Base-by-base conservation (phyloP, 2,888 invertebrate species). In the Mantis religiosa region DNA sequence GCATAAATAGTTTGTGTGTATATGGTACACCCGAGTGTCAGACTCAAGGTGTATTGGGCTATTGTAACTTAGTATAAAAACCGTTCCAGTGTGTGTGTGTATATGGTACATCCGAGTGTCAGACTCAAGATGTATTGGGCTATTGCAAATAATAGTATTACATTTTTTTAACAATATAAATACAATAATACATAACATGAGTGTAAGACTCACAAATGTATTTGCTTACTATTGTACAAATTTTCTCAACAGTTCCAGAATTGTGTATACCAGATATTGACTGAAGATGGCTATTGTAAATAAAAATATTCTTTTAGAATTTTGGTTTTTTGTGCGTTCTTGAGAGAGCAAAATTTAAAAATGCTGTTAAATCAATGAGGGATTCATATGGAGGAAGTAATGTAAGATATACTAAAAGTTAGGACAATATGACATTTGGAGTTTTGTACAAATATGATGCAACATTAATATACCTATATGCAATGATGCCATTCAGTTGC, bases 1-100 rank as follows among this genome's bases (percentile, higher is more conserved):
- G 83, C 85, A 86, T 89, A 88, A 88, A 89, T 82, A 82, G 87
- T 89, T 90, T 89, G 89, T 89, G 89, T 89, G 88, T 88, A 87
- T 89, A 84, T 90, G 89, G 90, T 89, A 87, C 90, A 90, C 88
- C 88, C 83, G 89, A 89, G 89, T 89, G 90, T 89, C 87, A 30
- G 89, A 89, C 89, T 90, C 90, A 87, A 89, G 89, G 83, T 89
- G 88, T 87, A 89, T 90, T 89, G 90, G 89, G 89, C 90, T 90
- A 90, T 90, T 90, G 89, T 85, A 90, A 90, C 88, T 88, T 89
- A 90, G 88, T 89, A 84, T 85, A 71, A 83, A 85, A 71, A 34
- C 27, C 84, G 83, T 89, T 87, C 82, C 89, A 87, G 41, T 88
- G 84, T 82, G 85, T 89, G 83, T 88, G 84, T 89, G 89, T 84